phyloP scores from a whole-genome alignment of 2,888 invertebrate species.

The Tupiocoris notatus region DNA sequence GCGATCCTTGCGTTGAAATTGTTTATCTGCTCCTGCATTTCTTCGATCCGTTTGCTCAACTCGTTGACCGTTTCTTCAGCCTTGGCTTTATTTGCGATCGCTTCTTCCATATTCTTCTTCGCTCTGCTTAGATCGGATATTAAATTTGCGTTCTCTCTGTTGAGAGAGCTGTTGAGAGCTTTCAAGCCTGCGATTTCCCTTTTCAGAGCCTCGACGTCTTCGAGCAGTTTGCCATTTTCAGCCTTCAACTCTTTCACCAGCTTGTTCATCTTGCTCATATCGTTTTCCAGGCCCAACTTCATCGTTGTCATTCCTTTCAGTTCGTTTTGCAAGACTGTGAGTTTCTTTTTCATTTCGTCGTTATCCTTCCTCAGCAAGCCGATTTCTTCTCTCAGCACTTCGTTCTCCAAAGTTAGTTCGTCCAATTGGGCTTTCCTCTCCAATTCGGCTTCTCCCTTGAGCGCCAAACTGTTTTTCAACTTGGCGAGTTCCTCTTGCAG shows the following conservation, averaged over 20 bases:
- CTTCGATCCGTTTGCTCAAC: conserved; percentile 1
- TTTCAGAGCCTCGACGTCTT: conserved; percentile 29
- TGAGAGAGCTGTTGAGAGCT: conserved; percentile 13
- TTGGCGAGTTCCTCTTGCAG: conserved; percentile 22
- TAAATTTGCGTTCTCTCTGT: conserved; percentile 25
- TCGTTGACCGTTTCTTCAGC: conserved; percentile 1
- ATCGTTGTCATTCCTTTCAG: conserved; percentile 12
- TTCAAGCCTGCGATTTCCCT: conserved; percentile 13
- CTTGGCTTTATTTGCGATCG: not conserved
- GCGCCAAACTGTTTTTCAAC: conserved; percentile 7
- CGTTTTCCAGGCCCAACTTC: conserved; percentile 7
- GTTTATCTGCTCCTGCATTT: conserved; percentile 11
- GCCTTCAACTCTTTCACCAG: conserved; percentile 18
- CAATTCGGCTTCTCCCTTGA: conserved; percentile 16
- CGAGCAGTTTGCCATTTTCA: conserved; percentile 17
- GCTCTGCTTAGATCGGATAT: conserved; percentile 1
- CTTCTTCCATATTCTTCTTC: not conserved
- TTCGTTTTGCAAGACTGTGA: conserved; percentile 16
- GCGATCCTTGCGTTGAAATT: conserved; percentile 23
- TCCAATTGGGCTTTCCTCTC: conserved; percentile 6
- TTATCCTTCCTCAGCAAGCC: conserved; percentile 15
- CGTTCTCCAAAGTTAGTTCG: conserved; percentile 31
- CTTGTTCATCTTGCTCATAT: conserved; percentile 5
- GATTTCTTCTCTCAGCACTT: conserved; percentile 25
- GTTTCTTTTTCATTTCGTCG: conserved; percentile 30